A percentile compares a stretch with the other conserved stretches of the same genome.
These are phyloP conservation scores for Brachypodius melanocephalos DNA, from an alignment of 2,113 vertebrate genomes.

Conservation along the genomic window DNA sequence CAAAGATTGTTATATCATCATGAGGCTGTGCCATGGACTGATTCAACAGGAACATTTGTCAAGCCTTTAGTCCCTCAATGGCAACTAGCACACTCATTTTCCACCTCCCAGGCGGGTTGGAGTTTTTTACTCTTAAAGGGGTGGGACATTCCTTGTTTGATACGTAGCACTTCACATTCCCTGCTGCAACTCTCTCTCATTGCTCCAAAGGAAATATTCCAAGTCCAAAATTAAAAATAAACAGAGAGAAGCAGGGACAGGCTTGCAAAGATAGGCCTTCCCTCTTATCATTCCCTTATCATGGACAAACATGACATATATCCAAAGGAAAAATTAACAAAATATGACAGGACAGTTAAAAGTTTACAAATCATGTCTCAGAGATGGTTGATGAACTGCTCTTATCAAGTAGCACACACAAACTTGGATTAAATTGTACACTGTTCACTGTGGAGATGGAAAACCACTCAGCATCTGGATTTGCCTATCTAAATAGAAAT, in stretches of 20 bases:
- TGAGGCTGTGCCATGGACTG: neutral
- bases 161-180: neutral
- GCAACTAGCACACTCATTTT: neutral
- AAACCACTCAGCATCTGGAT: neutral
- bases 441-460: neutral
- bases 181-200: neutral
- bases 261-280: neutral
- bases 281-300: neutral
- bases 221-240: neutral
- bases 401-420: neutral
- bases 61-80: neutral
- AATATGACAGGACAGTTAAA: neutral
- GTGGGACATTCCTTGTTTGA: neutral
- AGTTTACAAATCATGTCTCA: neutral
- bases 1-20: neutral
- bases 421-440: neutral
- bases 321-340: neutral
- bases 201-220: neutral
- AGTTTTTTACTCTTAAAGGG: neutral
- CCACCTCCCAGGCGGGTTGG: no score
- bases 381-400: neutral
- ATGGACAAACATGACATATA: fast-evolving
- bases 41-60: neutral
- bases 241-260: neutral
- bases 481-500: neutral